Percentiles rank a stretch among this genome's conserved stretches.
These are phyloP conservation scores for Argya squamiceps DNA, from an alignment of 2,797 vertebrate species.

Conservation along the genomic window DNA sequence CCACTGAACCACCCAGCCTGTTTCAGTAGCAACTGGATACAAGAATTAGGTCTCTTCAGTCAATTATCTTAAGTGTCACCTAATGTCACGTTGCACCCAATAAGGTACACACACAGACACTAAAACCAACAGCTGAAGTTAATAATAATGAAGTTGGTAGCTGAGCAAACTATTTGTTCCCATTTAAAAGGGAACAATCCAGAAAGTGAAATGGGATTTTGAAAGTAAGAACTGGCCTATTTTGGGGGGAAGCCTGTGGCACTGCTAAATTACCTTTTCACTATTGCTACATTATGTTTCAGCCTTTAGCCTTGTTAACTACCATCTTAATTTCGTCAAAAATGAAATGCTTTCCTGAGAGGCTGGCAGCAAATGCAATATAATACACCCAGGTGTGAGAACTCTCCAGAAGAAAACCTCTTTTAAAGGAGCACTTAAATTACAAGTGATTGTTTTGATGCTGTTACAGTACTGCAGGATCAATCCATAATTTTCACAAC, in stretches of 20 bases:
- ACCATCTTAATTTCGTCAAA: not conserved
- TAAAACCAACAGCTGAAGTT: not conserved
- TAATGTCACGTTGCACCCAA: not conserved
- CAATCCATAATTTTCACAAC: not conserved
- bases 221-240: not conserved
- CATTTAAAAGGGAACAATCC: not conserved
- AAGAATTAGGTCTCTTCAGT: not conserved
- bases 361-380: not conserved
- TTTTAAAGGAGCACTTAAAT: not conserved
- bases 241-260: not conserved
- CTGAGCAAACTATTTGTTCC: not conserved
- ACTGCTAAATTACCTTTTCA: not conserved
- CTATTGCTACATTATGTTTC: not conserved
- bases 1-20: not conserved
- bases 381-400: not conserved
- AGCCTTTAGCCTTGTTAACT: not conserved
- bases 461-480: not conserved
- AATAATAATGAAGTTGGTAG: not conserved
- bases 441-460: not conserved
- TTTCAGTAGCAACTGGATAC: not conserved
- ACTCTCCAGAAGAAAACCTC: not conserved
- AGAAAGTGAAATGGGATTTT: not conserved
- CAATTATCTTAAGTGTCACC: not conserved
- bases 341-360: not conserved
- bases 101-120: fast-evolving